Conservation (phyloP, 2,113 vertebrate genomes). For the Nannobrachium achirus region DNA sequence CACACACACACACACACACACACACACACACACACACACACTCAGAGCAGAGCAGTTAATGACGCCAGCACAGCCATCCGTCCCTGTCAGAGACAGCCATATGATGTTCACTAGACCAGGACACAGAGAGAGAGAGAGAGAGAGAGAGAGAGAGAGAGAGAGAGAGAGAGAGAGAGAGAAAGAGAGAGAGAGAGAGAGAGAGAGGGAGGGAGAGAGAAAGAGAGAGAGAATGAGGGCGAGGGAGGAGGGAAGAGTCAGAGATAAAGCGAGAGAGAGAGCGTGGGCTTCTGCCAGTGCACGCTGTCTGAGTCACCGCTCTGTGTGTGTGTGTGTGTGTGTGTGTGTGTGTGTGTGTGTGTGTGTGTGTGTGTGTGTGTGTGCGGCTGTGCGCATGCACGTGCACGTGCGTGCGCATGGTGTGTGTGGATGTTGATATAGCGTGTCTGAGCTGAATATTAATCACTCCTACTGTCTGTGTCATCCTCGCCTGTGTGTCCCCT, state of each 20-base stretch:
- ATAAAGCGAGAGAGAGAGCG: conserved; percentile 11
- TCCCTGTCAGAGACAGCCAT: conserved; percentile 84
- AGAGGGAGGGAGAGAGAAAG: conserved; percentile 9
- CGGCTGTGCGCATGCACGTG: not conserved
- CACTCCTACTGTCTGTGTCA: conserved; percentile 1
- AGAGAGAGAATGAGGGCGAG: not conserved
- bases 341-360: not conserved
- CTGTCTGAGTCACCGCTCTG: conserved; percentile 40
- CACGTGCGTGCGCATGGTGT: not conserved
- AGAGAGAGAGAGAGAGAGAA: not conserved
- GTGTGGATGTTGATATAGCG: conserved; percentile 5
- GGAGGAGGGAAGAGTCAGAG: not conserved
- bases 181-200: conserved; percentile 12
- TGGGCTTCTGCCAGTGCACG: conserved; percentile 42
- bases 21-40: conserved; percentile 1
- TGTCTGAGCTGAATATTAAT: conserved; percentile 23
- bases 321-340: conserved; percentile 35
- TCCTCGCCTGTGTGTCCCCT: too few relatives aligned
- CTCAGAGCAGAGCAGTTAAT: conserved; percentile 53
- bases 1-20: conserved; percentile 4
- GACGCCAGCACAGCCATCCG: conserved; percentile 79
- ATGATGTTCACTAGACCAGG: conserved; percentile 85
- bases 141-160: not conserved
- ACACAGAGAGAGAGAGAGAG: not conserved
- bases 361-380: not conserved